Base-by-base conservation (phyloP, 2,113 vertebrate genomes). In the Drymodes brunneopygia region DNA sequence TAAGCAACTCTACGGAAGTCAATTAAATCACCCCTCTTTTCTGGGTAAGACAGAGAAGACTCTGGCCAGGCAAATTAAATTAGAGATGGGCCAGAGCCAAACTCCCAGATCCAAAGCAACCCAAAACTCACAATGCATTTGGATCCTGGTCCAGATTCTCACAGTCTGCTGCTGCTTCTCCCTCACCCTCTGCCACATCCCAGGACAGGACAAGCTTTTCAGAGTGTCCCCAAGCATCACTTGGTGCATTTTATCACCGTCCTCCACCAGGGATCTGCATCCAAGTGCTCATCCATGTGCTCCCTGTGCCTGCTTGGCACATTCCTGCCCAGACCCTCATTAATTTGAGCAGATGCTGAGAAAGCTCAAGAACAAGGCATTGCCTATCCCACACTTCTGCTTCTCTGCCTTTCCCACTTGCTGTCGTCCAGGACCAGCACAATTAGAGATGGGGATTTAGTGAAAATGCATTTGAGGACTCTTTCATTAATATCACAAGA, bases 21-120 rank as follows among this genome's bases (percentile, higher is more conserved):
- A 88, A 44, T 95, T 86, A 81, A 96, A 95, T 90, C 92, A 65
- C 29, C 38, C 61, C 57, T 87, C 42, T 86, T 77, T 70, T 50
- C 86, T 92, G 67, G 53, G 22, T 62, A 83, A 69, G 29, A 35
- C 58, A 77, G 48, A 67, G 75, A 50, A 84, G 77, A 57, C 48
- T 92, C 77, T 42, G 83, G 65, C 61, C 86, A 95, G 88, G 65
- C 69, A 97, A 93, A 93, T 86, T 92, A 94, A 94, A 94, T 84
- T 78, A 94, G 88, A 83, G 60, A 78, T 90, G 93, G 93, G 82
- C 38, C 82, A 64, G 31, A 84, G 93, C 95, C 95, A 96, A 87
- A 83, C 53, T 93, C 67, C 62, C 69, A 80, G 74, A 66, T 62
- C 90, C 74, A 64, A 93, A 94, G 3, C 90, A 64, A 83, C 67